These are phyloP conservation scores for Pelecanoides urinatrix DNA, from an alignment of 2,113 vertebrate species.

Conservation along the genomic window DNA sequence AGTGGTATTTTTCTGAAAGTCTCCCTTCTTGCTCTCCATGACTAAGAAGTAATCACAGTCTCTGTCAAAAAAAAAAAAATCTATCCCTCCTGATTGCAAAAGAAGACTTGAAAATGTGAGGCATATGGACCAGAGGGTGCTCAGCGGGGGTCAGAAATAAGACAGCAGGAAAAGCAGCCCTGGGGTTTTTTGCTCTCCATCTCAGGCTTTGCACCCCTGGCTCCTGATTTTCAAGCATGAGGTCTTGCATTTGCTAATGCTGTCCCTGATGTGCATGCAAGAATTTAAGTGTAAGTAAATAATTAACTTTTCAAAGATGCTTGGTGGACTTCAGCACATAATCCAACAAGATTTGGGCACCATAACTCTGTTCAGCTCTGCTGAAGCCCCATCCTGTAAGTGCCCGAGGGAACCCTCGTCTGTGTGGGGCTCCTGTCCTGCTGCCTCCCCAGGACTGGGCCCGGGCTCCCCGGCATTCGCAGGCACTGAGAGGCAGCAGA, in stretches of 20 bases:
- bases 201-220: neutral
- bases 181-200: neutral
- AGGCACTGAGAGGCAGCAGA: neutral
- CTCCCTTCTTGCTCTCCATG: neutral
- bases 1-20: neutral
- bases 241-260: neutral
- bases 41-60: neutral
- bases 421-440: accelerated
- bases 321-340: neutral
- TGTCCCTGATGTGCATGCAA: neutral
- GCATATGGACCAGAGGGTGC: neutral
- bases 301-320: neutral
- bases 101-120: neutral
- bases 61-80: neutral
- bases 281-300: neutral
- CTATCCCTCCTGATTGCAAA: neutral
- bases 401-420: accelerated
- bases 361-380: neutral
- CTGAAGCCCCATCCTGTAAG: neutral
- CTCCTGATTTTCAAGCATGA: neutral
- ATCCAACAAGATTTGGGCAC: neutral
- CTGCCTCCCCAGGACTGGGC: accelerated
- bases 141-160: neutral
- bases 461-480: accelerated
- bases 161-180: neutral